phyloP scores from a whole-genome alignment of 2,797 vertebrate genomes.

The Typhlichthys subterraneus region DNA sequence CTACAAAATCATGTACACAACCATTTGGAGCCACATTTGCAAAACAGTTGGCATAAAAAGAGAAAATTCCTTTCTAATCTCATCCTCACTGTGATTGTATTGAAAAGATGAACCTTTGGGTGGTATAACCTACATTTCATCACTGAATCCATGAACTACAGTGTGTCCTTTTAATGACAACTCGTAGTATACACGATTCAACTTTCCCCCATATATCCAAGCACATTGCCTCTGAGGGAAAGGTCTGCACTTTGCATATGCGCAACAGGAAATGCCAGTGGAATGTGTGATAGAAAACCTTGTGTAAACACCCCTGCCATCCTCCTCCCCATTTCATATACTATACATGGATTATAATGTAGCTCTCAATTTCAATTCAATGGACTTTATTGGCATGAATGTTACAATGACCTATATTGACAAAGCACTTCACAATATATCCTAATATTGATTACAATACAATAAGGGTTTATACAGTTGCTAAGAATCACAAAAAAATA shows the following conservation, averaged over 20 bases:
- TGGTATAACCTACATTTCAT: constrained; percentile 62
- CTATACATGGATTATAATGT: too few relatives aligned
- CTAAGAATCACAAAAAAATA: too few relatives aligned
- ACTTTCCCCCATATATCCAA: constrained; percentile 65
- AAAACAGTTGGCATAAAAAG: neutral
- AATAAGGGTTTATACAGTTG: too few relatives aligned
- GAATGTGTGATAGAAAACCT: too few relatives aligned
- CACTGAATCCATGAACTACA: constrained; percentile 59
- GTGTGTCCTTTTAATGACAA: constrained; percentile 50
- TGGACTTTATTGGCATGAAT: too few relatives aligned
- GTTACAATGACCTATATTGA: too few relatives aligned
- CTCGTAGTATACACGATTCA: constrained; percentile 53
- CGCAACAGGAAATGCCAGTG: neutral
- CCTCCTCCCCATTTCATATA: too few relatives aligned
- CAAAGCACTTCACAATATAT: too few relatives aligned
- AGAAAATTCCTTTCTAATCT: constrained; percentile 14
- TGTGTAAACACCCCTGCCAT: too few relatives aligned
- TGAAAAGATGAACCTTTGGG: constrained; percentile 66
- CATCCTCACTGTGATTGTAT: constrained; percentile 50
- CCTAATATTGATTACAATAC: too few relatives aligned
- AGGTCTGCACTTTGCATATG: constrained; percentile 15
- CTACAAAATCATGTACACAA: too few relatives aligned
- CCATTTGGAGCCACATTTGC: neutral
- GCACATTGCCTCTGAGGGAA: constrained; percentile 13
- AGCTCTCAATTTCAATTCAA: too few relatives aligned